Evolutionary conservation across 2,113 vertebrate genomes (phyloP), one percentile per base, ranked within the genome.

Genomic region (Motacilla tschutschensis): DNA sequence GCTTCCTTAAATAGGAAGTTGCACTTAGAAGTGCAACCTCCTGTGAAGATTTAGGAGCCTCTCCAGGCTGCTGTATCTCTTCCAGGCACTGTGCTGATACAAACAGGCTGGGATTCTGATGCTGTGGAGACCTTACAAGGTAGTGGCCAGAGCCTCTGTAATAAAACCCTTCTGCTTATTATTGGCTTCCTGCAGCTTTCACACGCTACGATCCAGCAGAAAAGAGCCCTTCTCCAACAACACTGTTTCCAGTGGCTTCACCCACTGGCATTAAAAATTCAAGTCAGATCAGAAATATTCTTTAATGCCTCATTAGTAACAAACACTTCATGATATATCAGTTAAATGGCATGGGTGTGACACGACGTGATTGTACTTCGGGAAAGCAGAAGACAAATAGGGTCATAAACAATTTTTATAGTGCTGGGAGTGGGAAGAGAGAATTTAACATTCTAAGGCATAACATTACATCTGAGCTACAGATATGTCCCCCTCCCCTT

Each of bases 141-240:
- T 54, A 89, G 83, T 46, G 79, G 46, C 62, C 65, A 57, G 83
- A 88, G 65, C n/a, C 64, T 82, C 60, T 60, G 72, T 44, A 88
- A 83, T 88, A 90, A 92, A 93, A 83, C 48, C 35, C 75, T 86
- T 82, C 67, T 85, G 57, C 71, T 90, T 88, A 88, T 90, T 88
- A 88, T 87, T 71, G 81, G 60, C 38, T 93, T 91, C 86, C 69
- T 67, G n/a, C 51, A 82, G 88, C 67, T 88, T 83, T 84, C 64
- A 60, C 53, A 83, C 2, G 15, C 84, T 51, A 48, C 4, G 14
- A 64, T 71, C 60, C 72, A 74, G 64, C 75, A 67, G 60, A 55
- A 71, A 90, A 46, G 44, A 77, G 66, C 50, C 33, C 66, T 78
- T 43, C 28, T 70, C 28, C 62, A 78, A 35, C 54, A 81, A 7